phyloP scores from a whole-genome alignment of 2,113 vertebrate genomes.

The Hymenochirus boettgeri region DNA sequence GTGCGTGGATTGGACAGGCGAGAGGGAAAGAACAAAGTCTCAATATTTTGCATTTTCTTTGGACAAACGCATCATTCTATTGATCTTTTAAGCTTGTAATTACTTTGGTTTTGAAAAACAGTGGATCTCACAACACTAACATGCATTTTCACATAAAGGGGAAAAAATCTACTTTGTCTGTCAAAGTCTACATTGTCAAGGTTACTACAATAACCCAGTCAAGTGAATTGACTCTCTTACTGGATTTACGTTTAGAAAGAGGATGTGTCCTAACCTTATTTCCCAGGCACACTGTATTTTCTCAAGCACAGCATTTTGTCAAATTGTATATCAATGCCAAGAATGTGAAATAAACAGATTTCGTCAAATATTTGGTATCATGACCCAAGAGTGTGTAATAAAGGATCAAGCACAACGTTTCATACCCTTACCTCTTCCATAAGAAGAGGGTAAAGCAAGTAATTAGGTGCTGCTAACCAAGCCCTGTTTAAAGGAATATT shows the following conservation, averaged over 20 bases:
- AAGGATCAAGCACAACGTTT: too few species aligned
- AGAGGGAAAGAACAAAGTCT: slow-evolving; percentile 23
- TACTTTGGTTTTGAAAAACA: slow-evolving; percentile 37
- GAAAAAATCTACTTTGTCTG: slow-evolving; percentile 21
- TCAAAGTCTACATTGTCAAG: slow-evolving; percentile 34
- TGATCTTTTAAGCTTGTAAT: slow-evolving; percentile 40
- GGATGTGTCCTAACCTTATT: slow-evolving; percentile 33
- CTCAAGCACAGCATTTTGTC: neutral
- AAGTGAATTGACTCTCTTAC: slow-evolving; percentile 31
- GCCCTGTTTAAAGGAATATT: too few species aligned
- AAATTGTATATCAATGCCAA: too few species aligned
- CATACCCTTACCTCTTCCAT: too few species aligned
- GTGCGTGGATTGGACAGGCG: slow-evolving; percentile 32
- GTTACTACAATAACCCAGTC: slow-evolving; percentile 24
- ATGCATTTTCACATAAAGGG: slow-evolving; percentile 21
- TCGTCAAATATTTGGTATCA: too few species aligned
- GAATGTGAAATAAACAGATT: too few species aligned
- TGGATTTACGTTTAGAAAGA: slow-evolving; percentile 33
- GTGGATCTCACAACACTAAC: slow-evolving; percentile 33
- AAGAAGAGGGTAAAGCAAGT: too few species aligned
- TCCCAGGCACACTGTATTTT: neutral
- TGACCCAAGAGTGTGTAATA: too few species aligned
- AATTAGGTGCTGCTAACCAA: too few species aligned
- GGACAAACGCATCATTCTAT: slow-evolving; percentile 34
- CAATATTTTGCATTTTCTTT: slow-evolving; percentile 39